Evolutionary conservation across 1,140 invertebrate genomes (phyloP).

Genomic region (Cydia amplana): DNA sequence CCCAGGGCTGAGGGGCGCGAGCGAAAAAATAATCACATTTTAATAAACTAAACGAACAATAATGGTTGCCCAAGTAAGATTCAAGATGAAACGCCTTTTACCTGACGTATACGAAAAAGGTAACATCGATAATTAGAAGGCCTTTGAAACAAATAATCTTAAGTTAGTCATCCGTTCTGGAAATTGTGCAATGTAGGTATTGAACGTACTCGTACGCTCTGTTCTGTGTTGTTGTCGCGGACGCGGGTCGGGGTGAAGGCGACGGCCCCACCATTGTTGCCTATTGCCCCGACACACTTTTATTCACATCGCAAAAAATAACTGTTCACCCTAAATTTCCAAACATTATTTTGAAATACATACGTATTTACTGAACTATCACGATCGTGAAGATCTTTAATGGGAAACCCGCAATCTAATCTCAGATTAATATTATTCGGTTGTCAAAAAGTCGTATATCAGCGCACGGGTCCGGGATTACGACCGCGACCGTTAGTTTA

Average conservation of each 20-base stretch:
- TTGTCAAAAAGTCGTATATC: slow-evolving; percentile 27
- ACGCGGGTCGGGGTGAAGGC: slow-evolving; percentile 13
- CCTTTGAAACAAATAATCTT: slow-evolving; percentile 1
- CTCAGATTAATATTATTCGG: slow-evolving; percentile 32
- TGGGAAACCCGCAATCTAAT: slow-evolving; percentile 28
- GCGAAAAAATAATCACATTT: slow-evolving; percentile 39
- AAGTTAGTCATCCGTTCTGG: slow-evolving; percentile 21
- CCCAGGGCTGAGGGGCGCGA: slow-evolving; percentile 52
- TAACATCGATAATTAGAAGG: slow-evolving; percentile 1
- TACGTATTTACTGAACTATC: slow-evolving; percentile 23
- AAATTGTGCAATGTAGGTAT: slow-evolving; percentile 23
- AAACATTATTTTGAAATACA: slow-evolving; percentile 21
- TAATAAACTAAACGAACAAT: slow-evolving; percentile 22
- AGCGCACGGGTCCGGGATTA: slow-evolving; percentile 16
- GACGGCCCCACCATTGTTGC: slow-evolving; percentile 18
- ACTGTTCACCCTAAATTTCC: slow-evolving; percentile 29
- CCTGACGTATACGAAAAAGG: slow-evolving; percentile 2
- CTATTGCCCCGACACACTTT: slow-evolving; percentile 28
- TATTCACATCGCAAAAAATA: slow-evolving; percentile 25
- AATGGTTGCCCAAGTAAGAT: not conserved
- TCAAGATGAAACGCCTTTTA: slow-evolving; percentile 16
- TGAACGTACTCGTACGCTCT: not conserved
- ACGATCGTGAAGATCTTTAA: slow-evolving; percentile 1
- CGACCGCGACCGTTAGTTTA: slow-evolving; percentile 20
- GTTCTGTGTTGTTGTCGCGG: slow-evolving; percentile 1